These are phyloP conservation scores for Euclidia mi DNA, from an alignment of 2,888 invertebrate genomes.

Conservation along the genomic window DNA sequence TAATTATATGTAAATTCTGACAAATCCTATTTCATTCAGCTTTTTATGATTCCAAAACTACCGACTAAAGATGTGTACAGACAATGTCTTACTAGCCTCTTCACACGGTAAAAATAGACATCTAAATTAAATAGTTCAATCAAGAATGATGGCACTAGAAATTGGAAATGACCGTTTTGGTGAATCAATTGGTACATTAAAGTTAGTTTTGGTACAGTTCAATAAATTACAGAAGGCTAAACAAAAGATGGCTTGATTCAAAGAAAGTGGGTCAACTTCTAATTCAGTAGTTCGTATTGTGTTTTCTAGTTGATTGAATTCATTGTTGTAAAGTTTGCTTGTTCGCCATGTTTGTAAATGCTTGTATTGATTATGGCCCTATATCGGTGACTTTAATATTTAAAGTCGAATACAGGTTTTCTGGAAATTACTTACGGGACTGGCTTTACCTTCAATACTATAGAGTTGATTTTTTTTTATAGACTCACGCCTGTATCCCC, in stretches of 20 bases:
- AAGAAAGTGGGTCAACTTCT: constrained; percentile 19
- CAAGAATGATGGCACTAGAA: not conserved
- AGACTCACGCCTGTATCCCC: too few species aligned
- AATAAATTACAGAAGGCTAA: constrained; percentile 25
- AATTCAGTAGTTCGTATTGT: constrained; percentile 22
- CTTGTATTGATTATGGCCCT: constrained; percentile 3
- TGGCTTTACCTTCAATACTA: too few species aligned
- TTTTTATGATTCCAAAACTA: too few species aligned
- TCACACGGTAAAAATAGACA: not conserved
- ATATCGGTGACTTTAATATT: too few species aligned
- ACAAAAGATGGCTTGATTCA: constrained; percentile 20
- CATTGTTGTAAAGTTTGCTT: constrained; percentile 14
- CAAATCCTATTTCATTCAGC: too few species aligned
- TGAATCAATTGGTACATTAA: not conserved
- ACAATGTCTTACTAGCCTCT: too few species aligned
- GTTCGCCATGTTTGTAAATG: constrained; percentile 17
- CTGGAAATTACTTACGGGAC: too few species aligned
- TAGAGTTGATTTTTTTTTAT: too few species aligned
- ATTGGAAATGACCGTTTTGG: not conserved
- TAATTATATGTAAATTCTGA: too few species aligned
- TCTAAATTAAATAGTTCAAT: too few species aligned
- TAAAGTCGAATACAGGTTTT: too few species aligned
- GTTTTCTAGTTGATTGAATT: constrained; percentile 23
- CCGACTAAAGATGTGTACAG: too few species aligned
- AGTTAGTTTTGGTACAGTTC: constrained; percentile 2